These are phyloP conservation scores for Pipistrellus nathusii DNA, from an alignment of 2,797 vertebrate genomes.

Conservation along the genomic window DNA sequence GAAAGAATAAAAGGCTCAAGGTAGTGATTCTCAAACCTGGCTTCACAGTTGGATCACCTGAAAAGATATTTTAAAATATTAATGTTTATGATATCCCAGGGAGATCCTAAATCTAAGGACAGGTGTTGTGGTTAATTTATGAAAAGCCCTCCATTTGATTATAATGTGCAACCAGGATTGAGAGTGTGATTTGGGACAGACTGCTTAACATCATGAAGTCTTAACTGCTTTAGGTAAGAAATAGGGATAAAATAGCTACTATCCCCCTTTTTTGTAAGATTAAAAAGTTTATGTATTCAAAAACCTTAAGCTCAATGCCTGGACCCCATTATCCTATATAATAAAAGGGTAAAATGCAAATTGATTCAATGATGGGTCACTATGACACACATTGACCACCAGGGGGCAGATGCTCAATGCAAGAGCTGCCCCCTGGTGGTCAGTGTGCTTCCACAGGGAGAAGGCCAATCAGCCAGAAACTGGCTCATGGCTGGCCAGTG, in stretches of 20 bases:
- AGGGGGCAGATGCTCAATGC: too few species aligned
- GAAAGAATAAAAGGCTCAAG: not conserved
- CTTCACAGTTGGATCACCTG: not conserved
- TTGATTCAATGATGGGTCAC: too few species aligned
- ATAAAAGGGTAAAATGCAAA: too few species aligned
- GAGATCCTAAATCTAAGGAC: not conserved
- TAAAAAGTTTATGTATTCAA: constrained; percentile 24
- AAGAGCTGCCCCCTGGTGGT: too few species aligned
- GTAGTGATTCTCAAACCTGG: not conserved
- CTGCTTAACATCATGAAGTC: constrained; percentile 12
- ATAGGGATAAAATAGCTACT: constrained; percentile 22
- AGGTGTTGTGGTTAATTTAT: not conserved
- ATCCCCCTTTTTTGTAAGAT: not conserved
- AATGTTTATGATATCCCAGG: not conserved
- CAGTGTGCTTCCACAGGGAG: too few species aligned
- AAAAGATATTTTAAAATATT: constrained; percentile 44
- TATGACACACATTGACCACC: too few species aligned
- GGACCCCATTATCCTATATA: not conserved
- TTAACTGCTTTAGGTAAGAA: constrained; percentile 61
- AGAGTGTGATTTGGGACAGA: not conserved
- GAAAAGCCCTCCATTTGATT: constrained; percentile 21
- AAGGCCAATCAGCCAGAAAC: too few species aligned
- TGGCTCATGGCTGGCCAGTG: too few species aligned
- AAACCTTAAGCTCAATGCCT: constrained; percentile 13
- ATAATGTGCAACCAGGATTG: not conserved